Base-by-base conservation (phyloP, 2,888 invertebrate species). In the Sialis fuliginosa region DNA sequence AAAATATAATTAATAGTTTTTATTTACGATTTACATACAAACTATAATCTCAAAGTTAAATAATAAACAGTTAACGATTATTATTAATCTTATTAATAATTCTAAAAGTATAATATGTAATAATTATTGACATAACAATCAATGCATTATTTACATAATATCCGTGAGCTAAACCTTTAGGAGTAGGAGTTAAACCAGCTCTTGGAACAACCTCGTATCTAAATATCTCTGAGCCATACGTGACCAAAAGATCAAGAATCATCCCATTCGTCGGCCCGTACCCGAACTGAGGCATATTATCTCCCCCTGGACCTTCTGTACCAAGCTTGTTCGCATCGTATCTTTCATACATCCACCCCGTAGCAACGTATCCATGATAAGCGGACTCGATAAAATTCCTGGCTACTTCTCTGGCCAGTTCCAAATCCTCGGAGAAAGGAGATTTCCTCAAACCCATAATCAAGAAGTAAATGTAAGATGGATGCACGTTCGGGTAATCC, bases 401-500 rank as follows among this genome's bases (percentile, higher is more conserved):
- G 1, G 84, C 81, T 32, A 86, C 64, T 43, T 75, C 63, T 53
- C 69, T 69, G 0, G 86, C 85, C 48, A 77, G 55, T 8, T 69
- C 58, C 44, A 68, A 61, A 0, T 79, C 77, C 54, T 74, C 70
- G 1, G 57, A 52, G 9, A 71, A 70, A 0, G 68, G 68, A 6
- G 79, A 71, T 34, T 73, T 70, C 47, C 76, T 70, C 49, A 87
- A 62, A 5, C 79, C 79, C 58, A 78, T 73, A 4, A 88, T 75
- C 1, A 82, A 65, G 45, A 87, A 72, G 55, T 82, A 80, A 51
- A 87, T 81, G 42, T 83, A 71, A 4, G 89, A 89, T 0, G 89
- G 80, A 89, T 89, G 90, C 0, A 83, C 85, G 59, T 89, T 89
- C 0, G 88, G 84, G 56, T 75, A 79, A 60, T 86, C 85, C 86